phyloP scores from a whole-genome alignment of 2,113 vertebrate species.

The Tamias sibiricus region DNA sequence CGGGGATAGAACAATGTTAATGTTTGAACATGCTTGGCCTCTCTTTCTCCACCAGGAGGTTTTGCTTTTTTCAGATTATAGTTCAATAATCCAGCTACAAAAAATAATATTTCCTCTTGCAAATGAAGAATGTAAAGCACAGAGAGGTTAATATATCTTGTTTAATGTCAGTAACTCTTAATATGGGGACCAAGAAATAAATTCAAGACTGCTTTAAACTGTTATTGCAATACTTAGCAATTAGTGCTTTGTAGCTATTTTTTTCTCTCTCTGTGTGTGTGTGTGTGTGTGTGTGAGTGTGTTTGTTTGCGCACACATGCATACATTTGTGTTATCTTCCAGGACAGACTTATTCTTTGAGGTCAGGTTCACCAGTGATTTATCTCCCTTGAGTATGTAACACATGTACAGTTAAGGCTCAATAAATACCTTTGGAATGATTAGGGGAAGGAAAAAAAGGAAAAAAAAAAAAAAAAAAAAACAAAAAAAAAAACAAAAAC shows the following conservation, averaged over 20 bases:
- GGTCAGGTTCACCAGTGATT: background rate
- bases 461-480: too few species aligned
- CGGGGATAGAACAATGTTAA: background rate
- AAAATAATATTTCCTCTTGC: background rate
- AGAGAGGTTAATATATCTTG: background rate
- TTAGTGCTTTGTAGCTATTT: background rate
- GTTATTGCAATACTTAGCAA: background rate
- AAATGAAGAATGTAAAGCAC: background rate
- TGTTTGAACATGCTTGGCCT: background rate
- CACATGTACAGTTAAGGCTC: background rate
- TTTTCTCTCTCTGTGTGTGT: background rate
- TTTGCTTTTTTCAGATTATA: background rate
- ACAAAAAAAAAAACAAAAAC: too few species aligned
- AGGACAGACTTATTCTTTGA: background rate
- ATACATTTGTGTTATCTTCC: background rate
- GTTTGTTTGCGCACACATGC: background rate
- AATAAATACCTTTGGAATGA: conserved; percentile 16
- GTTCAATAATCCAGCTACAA: background rate
- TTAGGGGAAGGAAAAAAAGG: background rate
- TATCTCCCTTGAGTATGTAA: background rate
- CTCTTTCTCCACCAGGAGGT: background rate
- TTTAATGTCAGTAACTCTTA: background rate
- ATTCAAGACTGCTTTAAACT: background rate
- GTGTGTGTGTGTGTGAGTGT: background rate
- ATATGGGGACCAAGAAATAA: background rate